Base-by-base conservation (phyloP, 2,888 invertebrate genomes). In the Saturnia pavonia region DNA sequence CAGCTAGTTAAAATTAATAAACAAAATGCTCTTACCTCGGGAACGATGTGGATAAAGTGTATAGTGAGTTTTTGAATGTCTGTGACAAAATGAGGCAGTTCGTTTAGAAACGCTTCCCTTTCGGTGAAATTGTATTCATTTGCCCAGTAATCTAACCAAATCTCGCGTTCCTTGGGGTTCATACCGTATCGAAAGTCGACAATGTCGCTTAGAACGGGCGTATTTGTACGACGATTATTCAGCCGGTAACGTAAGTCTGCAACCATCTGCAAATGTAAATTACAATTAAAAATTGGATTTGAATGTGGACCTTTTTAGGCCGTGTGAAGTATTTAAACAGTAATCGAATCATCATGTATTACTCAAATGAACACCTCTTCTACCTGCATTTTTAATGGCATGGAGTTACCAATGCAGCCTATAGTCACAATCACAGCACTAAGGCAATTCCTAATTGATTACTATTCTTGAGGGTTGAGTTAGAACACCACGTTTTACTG, bases 1-100 rank as follows among this genome's bases (percentile, higher is more conserved):
- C 34, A 34, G 34, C 34, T 34, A 34, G 34, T 34, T 34, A 34
- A 34, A 34, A 22, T 22, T 11, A 22, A 54, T 22, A 54, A 54
- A 22, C 9, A 22, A 8, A 54, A 54, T 54, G 25, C 25, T 19
- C 9, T 78, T 73, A 82, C 82, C 75, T 81, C 80, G 0, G 96
- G 96, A 81, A 95, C 96, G 0, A 95, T 94, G 75, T 95, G 96
- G 45, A 97, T 87, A 85, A 95, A 97, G 82, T 97, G 96, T 48
- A 97, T 94, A 73, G 96, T 91, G 72, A 96, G 80, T 68, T 97
- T 97, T 86, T 96, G 96, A 69, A 97, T 95, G 70, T 95, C 95
- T 0, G 97, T 97, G 72, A 91, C 95, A 85, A 94, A 97, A 69
- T 97, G 97, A 0, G 68, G 68, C 8, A 40, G 68, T 42, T 51